A percentile compares a stretch with the other conserved stretches of the same genome.
Conservation (phyloP, 2,113 vertebrate genomes). For the human region GRCh38 chr2:161659501-161660000, state of each 20-base stretch:
- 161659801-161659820: neutral
- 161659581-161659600: neutral
- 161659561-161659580: no score
- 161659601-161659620: neutral
- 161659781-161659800: neutral
- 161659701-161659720: neutral
- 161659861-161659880: conserved; percentile 20
- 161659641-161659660: neutral
- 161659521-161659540: no score
- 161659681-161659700: neutral
- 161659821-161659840: neutral
- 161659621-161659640: neutral
- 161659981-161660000: neutral
- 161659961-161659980: neutral
- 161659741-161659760: neutral
- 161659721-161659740: neutral
- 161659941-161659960: neutral
- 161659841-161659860: neutral
- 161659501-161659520: no score
- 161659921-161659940: neutral
- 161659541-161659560: no score
- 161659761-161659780: neutral
- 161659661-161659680: conserved; percentile 19
- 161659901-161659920: neutral
- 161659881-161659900: conserved; percentile 19